phyloP scores from a whole-genome alignment of 2,888 invertebrate species.

The Ashinkailepas kermadecensis region DNA sequence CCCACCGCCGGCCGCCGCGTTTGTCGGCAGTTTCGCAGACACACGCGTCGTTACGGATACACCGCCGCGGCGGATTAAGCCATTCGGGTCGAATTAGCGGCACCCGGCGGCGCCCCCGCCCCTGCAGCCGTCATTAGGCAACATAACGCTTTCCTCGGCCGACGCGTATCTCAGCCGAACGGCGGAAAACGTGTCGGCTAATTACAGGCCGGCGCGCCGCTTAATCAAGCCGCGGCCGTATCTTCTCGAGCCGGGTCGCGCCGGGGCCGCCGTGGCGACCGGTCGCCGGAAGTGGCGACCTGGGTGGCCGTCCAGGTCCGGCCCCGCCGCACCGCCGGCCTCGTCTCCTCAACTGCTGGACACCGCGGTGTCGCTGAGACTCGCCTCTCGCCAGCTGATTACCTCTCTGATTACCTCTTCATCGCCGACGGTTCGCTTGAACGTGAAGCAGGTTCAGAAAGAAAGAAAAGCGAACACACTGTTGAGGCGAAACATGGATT shows the following conservation, averaged over 20 bases:
- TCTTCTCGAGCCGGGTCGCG: neutral
- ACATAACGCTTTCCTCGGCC: neutral
- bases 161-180: conserved; percentile 7
- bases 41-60: neutral
- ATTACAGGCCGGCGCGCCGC: neutral
- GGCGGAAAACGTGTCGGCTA: neutral
- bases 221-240: neutral
- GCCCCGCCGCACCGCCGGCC: too few relatives aligned
- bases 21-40: neutral
- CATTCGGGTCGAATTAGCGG: neutral
- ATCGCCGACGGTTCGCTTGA: too few relatives aligned
- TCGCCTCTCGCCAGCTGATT: too few relatives aligned
- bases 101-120: neutral
- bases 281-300: neutral
- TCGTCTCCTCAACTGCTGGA: too few relatives aligned
- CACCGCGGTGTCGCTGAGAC: too few relatives aligned
- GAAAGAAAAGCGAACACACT: too few relatives aligned
- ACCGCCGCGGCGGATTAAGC: neutral
- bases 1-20: neutral
- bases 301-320: neutral
- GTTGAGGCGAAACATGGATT: too few relatives aligned
- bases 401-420: too few relatives aligned
- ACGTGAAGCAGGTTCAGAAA: too few relatives aligned
- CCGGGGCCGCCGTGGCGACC: neutral
- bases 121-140: neutral